Evolutionary conservation across 1,140 invertebrate genomes (phyloP).

Genomic region (Tetramorium simillimum): DNA sequence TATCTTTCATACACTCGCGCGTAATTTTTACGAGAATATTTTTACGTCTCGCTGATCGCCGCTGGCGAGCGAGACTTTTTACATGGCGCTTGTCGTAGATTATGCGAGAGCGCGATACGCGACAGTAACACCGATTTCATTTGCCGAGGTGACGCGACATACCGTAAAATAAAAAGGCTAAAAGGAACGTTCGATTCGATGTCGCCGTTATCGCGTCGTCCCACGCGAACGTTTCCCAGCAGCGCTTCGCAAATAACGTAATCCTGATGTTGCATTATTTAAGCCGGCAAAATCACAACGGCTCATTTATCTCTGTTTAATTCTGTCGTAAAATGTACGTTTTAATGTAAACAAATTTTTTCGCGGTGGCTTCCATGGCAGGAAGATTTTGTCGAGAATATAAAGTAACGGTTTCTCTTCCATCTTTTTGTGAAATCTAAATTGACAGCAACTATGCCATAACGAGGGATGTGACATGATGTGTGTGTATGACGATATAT

Average conservation of each 20-base stretch:
- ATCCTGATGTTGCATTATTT: constrained; percentile 36
- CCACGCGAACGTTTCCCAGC: background rate
- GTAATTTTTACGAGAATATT: constrained; percentile 41
- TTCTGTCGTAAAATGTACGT: background rate
- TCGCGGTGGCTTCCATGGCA: no score
- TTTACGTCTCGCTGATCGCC: background rate
- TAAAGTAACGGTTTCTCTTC: constrained; percentile 12
- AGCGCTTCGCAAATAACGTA: constrained; percentile 15
- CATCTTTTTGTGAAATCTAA: background rate
- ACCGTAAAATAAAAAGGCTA: constrained; percentile 34
- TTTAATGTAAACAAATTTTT: constrained; percentile 50
- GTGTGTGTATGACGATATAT: constrained; percentile 10
- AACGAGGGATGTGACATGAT: constrained; percentile 15
- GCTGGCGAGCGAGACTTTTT: constrained; percentile 10
- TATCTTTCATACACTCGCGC: background rate
- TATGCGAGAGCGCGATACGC: constrained; percentile 3
- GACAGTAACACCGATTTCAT: constrained; percentile 16
- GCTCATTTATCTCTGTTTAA: constrained; percentile 13
- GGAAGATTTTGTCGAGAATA: constrained; percentile 45
- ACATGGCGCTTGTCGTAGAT: constrained; percentile 20
- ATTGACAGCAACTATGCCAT: background rate
- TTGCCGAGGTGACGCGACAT: background rate
- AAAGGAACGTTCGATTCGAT: background rate
- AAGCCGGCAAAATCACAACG: constrained; percentile 20
- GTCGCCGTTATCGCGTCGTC: background rate